Evolutionary conservation across 2,888 invertebrate species (phyloP), one percentile per base, ranked within the genome.

Genomic region (Schizaphis graminum): DNA sequence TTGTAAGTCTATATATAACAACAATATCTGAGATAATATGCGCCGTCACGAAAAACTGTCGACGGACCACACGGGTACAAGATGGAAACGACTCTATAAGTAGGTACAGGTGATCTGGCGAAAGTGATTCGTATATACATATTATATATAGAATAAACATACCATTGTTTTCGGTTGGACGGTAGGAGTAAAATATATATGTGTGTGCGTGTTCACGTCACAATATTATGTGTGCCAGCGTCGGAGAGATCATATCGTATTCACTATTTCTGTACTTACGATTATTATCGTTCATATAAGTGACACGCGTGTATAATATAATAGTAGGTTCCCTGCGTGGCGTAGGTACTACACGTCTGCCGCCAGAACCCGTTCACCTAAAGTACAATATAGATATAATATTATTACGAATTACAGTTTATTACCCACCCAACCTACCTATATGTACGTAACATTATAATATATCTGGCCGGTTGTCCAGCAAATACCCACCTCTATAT

Each of bases 241-340:
- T n/a, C 77, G 77, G 77, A 41, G 77, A 77, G 77, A 77, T 77
- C 77, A 77, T 35, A 77, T 24, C 77, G 77, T 77, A 41, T 77
- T n/a, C n/a, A n/a, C n/a, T n/a, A n/a, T n/a, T n/a, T 21, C 77
- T 35, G 21, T 35, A 77, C 35, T 77, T 35, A 77, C 77, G 77
- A 35, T 77, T 77, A 35, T 35, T 77, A 35, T 21, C 77, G 21
- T 77, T 7, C 77, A 35, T n/a, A n/a, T 77, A 35, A 77, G 77
- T 77, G 77, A 77, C 77, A 35, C 21, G 77, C 77, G 77, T 21
- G 77, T 77, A 57, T 77, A n/a, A n/a, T n/a, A n/a, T n/a, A n/a
- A n/a, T n/a, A 35, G 21, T 77, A 77, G 77, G 77, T 35, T 35
- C 77, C 77, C 77, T 35, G 16, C 16, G 16, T 5, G 13, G 13